These are phyloP conservation scores for Cyclopterus lumpus DNA, from an alignment of 2,797 vertebrate species.

Conservation along the genomic window DNA sequence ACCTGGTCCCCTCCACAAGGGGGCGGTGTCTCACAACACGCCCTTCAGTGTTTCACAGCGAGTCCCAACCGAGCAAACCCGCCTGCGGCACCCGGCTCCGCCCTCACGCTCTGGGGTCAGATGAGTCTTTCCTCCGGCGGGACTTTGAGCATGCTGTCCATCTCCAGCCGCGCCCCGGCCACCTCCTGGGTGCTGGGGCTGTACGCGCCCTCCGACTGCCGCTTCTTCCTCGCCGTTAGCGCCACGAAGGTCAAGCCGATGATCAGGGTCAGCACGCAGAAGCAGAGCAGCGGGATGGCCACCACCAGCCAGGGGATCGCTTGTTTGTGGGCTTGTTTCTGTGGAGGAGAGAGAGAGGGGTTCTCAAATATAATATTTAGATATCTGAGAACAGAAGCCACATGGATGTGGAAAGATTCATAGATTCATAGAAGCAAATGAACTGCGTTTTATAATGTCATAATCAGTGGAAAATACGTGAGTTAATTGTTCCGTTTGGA, in stretches of 20 bases:
- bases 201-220: conserved; percentile 95
- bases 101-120: conserved; percentile 66
- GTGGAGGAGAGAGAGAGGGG: conserved; percentile 60
- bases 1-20: conserved; percentile 32
- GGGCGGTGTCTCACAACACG: conserved; percentile 11
- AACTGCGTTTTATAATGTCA: not conserved
- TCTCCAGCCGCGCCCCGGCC: conserved; percentile 94
- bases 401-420: not conserved
- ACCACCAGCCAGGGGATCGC: conserved; percentile 88
- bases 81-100: conserved; percentile 20
- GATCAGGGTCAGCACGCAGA: conserved; percentile 87
- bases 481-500: not conserved
- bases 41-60: conserved; percentile 1
- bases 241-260: conserved; percentile 88
- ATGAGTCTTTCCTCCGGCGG: conserved; percentile 95
- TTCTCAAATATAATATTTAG: no score
- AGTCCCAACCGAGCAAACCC: conserved; percentile 16
- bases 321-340: conserved; percentile 88
- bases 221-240: conserved; percentile 92
- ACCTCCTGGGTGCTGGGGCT: conserved; percentile 95
- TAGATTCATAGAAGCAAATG: not conserved
- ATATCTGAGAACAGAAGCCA: not conserved
- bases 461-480: not conserved
- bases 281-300: conserved; percentile 89
- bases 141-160: conserved; percentile 98